Base-by-base conservation (phyloP, 2,888 invertebrate genomes). In the Pyrrhia umbra region DNA sequence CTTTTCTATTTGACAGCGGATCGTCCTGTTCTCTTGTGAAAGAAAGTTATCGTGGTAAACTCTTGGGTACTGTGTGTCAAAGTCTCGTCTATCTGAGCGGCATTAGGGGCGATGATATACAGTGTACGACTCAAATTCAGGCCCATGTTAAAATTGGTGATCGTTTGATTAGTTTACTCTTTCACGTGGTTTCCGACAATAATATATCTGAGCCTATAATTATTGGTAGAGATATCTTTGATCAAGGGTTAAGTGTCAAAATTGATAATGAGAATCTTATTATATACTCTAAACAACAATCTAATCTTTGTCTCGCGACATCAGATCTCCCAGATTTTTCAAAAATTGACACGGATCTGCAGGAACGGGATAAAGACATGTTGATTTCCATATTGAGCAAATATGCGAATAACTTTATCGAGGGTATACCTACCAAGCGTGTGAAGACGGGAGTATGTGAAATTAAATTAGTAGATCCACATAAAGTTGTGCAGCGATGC, bases 151-250 rank as follows among this genome's bases (percentile, higher is more conserved):
- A 20, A 1, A 15, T 54, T 1, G 2, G 2, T 6, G 20, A 39
- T 6, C 37, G 20, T 2, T 37, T 21, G 2, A 21, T 50, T 8
- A 50, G 20, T n/a, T n/a, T 50, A 4, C 18, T 27, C 1, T 52
- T 52, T 8, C 52, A 52, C 6, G 27, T 52, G n/a, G 52, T 52
- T 6, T 9, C 52, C 27, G 52, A 52, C 8, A 5, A 2, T 20
- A n/a, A 10, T 27, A 42, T 52, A 10, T 30, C 54, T 2, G 54
- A 54, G 2, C 42, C 54, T n/a, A 30, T 54, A n/a, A 54, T 54
- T 5, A 30, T 43, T 20, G 54, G 54, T 20, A 54, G 42, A 6
- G 54, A 54, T 43, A 43, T 54, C 1, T 20, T 54, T 54, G 54
- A 10, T 30, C 5, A 9, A 4, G 54, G 54, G 1, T 0, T 54